Percentiles rank a stretch among this genome's conserved stretches.
These are phyloP conservation scores for Neodontobutis hainanensis DNA, from an alignment of 2,113 vertebrate genomes.

Conservation along the genomic window DNA sequence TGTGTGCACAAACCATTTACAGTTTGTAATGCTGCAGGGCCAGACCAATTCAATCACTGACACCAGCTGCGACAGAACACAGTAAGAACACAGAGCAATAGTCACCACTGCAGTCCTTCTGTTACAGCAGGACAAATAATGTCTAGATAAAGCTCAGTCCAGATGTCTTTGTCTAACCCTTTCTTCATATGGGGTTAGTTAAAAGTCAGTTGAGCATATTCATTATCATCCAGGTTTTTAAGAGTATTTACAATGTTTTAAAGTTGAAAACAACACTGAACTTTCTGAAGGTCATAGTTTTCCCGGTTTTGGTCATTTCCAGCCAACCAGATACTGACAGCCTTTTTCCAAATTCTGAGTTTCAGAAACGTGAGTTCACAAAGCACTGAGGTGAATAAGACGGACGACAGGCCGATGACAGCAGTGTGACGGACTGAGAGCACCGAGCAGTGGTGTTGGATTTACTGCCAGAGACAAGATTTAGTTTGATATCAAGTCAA, in stretches of 20 bases:
- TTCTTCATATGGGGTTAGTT: too few species aligned
- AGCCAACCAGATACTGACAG: not conserved
- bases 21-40: not conserved
- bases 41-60: slow-evolving; percentile 15
- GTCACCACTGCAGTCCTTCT: not conserved
- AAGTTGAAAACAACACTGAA: too few species aligned
- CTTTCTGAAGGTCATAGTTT: not conserved
- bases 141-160: too few species aligned
- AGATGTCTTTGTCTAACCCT: too few species aligned
- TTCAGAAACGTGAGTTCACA: not conserved
- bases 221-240: too few species aligned
- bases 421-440: not conserved
- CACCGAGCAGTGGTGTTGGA: not conserved
- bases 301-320: not conserved
- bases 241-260: too few species aligned
- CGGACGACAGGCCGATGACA: not conserved
- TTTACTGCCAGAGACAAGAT: not conserved
- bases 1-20: slow-evolving; percentile 20
- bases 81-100: too few species aligned
- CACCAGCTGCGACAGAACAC: not conserved
- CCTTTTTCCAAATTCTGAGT: not conserved
- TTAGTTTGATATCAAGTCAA: not conserved
- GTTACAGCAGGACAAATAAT: not conserved
- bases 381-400: slow-evolving; percentile 10
- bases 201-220: too few species aligned